Evolutionary conservation across 2,888 invertebrate genomes (phyloP).

Genomic region (Allophyes oxyacanthae): DNA sequence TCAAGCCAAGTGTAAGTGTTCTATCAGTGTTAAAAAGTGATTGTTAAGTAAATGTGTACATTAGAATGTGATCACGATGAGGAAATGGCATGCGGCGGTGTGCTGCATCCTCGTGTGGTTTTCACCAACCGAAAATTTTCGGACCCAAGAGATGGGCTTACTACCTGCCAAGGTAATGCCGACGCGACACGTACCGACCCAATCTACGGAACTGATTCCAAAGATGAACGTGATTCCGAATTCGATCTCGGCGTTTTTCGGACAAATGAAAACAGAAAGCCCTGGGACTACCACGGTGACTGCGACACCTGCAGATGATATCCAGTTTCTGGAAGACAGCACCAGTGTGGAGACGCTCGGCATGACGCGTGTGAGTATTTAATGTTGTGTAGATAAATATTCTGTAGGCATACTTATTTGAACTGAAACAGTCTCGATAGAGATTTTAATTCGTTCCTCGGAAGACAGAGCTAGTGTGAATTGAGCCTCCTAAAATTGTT

Average conservation of each 20-base stretch:
- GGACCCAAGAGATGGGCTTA: conserved; percentile 57
- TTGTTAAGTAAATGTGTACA: conserved; percentile 24
- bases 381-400: not conserved
- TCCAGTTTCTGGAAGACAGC: conserved; percentile 16
- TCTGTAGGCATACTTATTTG: no score
- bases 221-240: conserved; percentile 62
- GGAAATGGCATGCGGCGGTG: conserved; percentile 64
- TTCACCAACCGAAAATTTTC: conserved; percentile 56
- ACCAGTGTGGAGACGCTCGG: conserved; percentile 17
- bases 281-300: conserved; percentile 14
- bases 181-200: conserved; percentile 7
- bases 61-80: conserved; percentile 62
- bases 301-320: conserved; percentile 22
- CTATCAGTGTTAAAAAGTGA: conserved; percentile 52
- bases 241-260: conserved; percentile 65
- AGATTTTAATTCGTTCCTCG: no score
- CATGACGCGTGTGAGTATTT: conserved; percentile 50
- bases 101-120: conserved; percentile 63
- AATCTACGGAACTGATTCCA: not conserved
- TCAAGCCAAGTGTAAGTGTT: conserved; percentile 23
- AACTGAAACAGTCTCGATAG: no score
- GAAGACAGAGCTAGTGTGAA: no score
- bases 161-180: conserved; percentile 50
- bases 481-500: no score
- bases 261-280: conserved; percentile 35